Conservation (phyloP, 92 coral and sea anemone genomes). For the Porites divaricata region DNA sequence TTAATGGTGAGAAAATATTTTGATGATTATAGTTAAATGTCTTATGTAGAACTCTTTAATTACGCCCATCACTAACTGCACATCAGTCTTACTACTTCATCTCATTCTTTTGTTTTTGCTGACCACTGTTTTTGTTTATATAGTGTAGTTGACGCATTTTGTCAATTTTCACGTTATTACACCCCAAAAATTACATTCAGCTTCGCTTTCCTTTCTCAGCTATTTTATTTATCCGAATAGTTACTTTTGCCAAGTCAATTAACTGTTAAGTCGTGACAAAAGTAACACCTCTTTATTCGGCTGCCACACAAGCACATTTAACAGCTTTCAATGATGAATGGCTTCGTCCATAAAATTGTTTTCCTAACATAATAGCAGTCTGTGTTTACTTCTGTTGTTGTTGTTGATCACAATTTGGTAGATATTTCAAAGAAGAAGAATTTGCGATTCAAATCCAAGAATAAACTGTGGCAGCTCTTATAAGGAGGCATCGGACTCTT, state of each 20-base stretch:
- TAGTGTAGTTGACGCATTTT: neutral
- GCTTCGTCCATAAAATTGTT: neutral
- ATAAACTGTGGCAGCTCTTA: constrained; percentile 50
- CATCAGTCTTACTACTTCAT: neutral
- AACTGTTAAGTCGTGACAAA: constrained; percentile 26
- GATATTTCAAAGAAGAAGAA: constrained; percentile 31
- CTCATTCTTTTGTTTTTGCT: neutral
- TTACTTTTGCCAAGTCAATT: constrained; percentile 39
- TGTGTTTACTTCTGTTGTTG: constrained; percentile 11
- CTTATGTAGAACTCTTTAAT: neutral
- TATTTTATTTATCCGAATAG: constrained; percentile 13
- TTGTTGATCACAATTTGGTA: constrained; percentile 21
- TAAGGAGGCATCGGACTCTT: constrained; percentile 57
- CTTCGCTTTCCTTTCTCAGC: constrained; percentile 14
- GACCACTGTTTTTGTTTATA: neutral
- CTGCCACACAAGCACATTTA: constrained; percentile 31
- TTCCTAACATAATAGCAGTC: neutral
- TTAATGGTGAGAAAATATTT: constrained; percentile 42
- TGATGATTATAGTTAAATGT: neutral
- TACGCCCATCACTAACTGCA: neutral
- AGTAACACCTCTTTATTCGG: constrained; percentile 47
- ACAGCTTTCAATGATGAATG: neutral
- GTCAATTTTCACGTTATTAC: neutral
- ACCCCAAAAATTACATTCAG: neutral
- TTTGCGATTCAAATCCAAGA: constrained; percentile 23